Evolutionary conservation across 2,113 vertebrate genomes (phyloP).

Genomic region (Dipodomys spectabilis): DNA sequence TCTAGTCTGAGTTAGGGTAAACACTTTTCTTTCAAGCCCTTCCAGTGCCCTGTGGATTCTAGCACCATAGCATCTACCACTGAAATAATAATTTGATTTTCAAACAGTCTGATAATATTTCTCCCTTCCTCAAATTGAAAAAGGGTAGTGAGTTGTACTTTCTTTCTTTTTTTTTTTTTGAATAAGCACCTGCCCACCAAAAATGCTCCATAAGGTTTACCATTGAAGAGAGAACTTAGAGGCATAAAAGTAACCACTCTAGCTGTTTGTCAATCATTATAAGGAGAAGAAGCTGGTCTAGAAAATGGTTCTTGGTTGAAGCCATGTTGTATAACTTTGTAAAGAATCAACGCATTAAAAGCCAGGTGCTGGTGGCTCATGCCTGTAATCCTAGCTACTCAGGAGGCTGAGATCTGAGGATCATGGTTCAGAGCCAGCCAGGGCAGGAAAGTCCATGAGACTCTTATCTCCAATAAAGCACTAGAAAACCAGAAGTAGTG

Average conservation of each 20-base stretch:
- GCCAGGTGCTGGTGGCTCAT: too few relatives aligned
- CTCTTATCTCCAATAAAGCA: too few relatives aligned
- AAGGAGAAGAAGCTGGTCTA: not conserved
- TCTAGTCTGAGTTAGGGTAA: not conserved
- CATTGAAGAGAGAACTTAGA: constrained; percentile 32
- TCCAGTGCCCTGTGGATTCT: not conserved
- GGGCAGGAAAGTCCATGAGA: too few relatives aligned
- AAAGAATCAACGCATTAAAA: not conserved
- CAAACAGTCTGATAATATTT: too few relatives aligned
- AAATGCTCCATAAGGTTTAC: not conserved
- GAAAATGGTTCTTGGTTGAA: not conserved
- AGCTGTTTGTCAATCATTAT: not conserved
- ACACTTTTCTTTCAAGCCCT: not conserved
- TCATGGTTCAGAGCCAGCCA: too few relatives aligned
- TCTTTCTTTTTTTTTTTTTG: constrained; percentile 1
- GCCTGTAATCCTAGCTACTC: too few relatives aligned
- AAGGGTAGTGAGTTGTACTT: not conserved
- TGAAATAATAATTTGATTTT: too few relatives aligned
- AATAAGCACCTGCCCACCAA: not conserved
- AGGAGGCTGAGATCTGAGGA: too few relatives aligned
- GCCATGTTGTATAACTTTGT: not conserved
- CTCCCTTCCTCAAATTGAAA: not conserved
- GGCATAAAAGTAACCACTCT: not conserved
- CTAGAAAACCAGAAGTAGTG: too few relatives aligned
- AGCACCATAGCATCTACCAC: too few relatives aligned